These are phyloP conservation scores for Huso huso DNA, from an alignment of 2,797 vertebrate species.

Conservation along the genomic window DNA sequence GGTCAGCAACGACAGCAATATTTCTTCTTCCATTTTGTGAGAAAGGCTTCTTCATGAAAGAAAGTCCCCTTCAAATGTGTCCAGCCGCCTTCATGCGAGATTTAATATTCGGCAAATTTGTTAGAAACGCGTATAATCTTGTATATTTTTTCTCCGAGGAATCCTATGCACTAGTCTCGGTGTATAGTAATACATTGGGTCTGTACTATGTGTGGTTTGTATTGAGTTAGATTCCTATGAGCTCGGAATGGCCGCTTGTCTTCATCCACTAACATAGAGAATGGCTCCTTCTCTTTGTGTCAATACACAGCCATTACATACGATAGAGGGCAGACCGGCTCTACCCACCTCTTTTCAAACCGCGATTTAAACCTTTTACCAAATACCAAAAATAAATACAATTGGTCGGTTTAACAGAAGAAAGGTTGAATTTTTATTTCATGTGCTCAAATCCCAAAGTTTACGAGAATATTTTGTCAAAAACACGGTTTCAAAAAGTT, in stretches of 20 bases:
- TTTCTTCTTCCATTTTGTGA: constrained; percentile 87
- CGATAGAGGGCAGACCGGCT: constrained; percentile 67
- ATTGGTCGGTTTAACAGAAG: constrained; percentile 29
- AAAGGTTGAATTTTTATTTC: constrained; percentile 45
- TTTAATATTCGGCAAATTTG: constrained; percentile 52
- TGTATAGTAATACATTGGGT: constrained; percentile 62
- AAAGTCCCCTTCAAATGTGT: constrained; percentile 80
- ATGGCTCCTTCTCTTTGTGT: constrained; percentile 96
- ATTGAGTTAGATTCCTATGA: constrained; percentile 59
- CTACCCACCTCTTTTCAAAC: constrained; percentile 46
- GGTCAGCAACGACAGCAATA: constrained; percentile 77
- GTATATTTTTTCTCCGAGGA: constrained; percentile 54
- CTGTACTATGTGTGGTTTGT: constrained; percentile 59
- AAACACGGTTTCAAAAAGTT: constrained; percentile 77
- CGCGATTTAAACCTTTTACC: constrained; percentile 34
- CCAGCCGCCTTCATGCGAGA: constrained; percentile 57
- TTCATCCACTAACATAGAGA: constrained; percentile 77
- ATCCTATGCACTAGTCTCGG: constrained; percentile 61
- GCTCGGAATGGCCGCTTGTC: constrained; percentile 80
- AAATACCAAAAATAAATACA: constrained; percentile 36
- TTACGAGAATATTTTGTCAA: constrained; percentile 33
- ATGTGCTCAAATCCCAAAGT: constrained; percentile 38
- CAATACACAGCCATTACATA: constrained; percentile 68
- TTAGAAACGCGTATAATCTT: constrained; percentile 42
- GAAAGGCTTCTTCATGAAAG: constrained; percentile 78